phyloP scores from a whole-genome alignment of 64 coral and sea anemone genomes.

The Astreopora myriophthalma region DNA sequence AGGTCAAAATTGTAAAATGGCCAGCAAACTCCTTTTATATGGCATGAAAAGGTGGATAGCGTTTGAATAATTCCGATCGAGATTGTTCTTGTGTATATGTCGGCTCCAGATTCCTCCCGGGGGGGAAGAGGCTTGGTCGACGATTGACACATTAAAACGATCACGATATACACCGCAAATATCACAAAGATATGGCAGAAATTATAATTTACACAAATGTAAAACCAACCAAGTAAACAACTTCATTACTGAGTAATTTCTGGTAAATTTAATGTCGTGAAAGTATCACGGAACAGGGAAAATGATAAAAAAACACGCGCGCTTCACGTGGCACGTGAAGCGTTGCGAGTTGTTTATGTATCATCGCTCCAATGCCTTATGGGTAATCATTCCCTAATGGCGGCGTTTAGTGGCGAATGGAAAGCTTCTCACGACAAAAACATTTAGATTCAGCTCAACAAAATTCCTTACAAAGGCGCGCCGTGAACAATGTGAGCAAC shows the following conservation, averaged over 20 bases:
- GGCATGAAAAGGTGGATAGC: background rate
- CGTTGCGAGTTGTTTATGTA: constrained; percentile 29
- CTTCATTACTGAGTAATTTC: too few species aligned
- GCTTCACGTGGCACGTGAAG: background rate
- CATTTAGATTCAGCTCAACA: constrained; percentile 45
- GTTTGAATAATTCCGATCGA: background rate
- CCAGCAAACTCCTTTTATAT: background rate
- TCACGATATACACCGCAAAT: background rate
- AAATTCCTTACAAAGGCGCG: constrained; percentile 21
- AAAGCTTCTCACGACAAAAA: constrained; percentile 53
- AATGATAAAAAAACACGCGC: background rate
- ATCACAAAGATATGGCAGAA: background rate
- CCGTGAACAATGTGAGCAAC: constrained; percentile 59
- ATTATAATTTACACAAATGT: background rate
- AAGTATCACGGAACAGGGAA: background rate
- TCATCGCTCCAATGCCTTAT: background rate
- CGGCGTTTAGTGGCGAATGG: constrained; percentile 75
- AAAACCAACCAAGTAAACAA: too few species aligned
- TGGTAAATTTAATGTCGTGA: background rate
- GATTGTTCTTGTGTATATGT: background rate
- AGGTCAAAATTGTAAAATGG: background rate
- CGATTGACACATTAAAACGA: background rate
- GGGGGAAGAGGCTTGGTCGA: constrained; percentile 5
- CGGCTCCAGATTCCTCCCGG: constrained; percentile 20
- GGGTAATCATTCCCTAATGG: constrained; percentile 79